Conservation (phyloP, 2,113 vertebrate species). For the Morone chrysops region DNA sequence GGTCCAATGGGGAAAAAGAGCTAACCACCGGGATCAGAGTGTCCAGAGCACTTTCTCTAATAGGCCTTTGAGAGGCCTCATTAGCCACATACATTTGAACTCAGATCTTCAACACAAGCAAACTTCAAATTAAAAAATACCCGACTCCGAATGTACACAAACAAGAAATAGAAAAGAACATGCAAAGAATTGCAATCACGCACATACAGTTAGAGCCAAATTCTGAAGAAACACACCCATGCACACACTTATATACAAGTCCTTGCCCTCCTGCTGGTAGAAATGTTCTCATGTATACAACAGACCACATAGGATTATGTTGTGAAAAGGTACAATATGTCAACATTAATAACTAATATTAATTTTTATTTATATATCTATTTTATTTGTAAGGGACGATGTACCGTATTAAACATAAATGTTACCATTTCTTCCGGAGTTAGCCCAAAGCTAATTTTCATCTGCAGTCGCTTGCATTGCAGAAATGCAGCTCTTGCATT, state of each 20-base stretch:
- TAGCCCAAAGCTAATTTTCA: not conserved
- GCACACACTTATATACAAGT: not conserved
- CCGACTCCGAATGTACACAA: conserved; percentile 1
- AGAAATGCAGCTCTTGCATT: not conserved
- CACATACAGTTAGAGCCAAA: not conserved
- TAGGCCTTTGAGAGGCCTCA: conserved; percentile 60
- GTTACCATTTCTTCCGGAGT: not conserved
- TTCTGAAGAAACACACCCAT: not conserved
- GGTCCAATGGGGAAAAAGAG: conserved; percentile 29
- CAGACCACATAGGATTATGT: not conserved
- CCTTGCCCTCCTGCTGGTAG: not conserved
- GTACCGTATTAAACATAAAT: not conserved
- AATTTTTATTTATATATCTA: not conserved
- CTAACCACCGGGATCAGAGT: conserved; percentile 55
- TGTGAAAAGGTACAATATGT: not conserved
- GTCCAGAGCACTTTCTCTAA: conserved; percentile 46
- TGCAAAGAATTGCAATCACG: conserved; percentile 20
- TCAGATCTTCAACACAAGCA: conserved; percentile 8
- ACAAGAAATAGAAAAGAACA: not conserved
- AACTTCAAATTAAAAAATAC: conserved; percentile 24
- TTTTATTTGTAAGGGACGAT: not conserved
- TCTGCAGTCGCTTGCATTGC: not conserved
- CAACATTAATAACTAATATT: not conserved
- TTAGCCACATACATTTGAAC: conserved; percentile 54
- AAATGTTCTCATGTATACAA: conserved; percentile 10